These are phyloP conservation scores for Chiridota heheva DNA, from an alignment of 35 echinoderm and acorn worm genomes.

Conservation along the genomic window DNA sequence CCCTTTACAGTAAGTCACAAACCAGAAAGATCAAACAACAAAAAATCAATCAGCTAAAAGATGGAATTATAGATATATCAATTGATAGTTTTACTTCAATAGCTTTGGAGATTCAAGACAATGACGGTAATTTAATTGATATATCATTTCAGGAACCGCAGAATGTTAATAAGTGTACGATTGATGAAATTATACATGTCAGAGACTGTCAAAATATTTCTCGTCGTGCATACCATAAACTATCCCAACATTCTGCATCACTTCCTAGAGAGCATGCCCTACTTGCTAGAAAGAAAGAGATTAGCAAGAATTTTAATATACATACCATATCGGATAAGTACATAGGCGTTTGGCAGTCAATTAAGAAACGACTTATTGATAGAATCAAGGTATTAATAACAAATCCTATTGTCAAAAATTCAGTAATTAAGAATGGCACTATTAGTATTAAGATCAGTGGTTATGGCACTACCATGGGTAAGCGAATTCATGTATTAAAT, in stretches of 20 bases:
- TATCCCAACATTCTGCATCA: neutral
- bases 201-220: neutral
- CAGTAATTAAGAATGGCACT: too few relatives aligned
- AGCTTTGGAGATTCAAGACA: neutral
- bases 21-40: neutral
- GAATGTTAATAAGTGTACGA: neutral
- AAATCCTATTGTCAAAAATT: too few relatives aligned
- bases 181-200: neutral
- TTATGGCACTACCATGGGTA: too few relatives aligned
- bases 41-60: neutral
- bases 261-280: neutral
- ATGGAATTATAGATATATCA: neutral
- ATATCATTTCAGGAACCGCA: neutral
- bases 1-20: neutral
- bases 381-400: too few relatives aligned
- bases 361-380: neutral
- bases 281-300: neutral
- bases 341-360: conserved; percentile 17
- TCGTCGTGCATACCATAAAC: neutral
- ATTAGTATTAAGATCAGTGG: too few relatives aligned
- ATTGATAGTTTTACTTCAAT: neutral
- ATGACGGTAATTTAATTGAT: neutral
- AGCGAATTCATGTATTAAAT: too few relatives aligned
- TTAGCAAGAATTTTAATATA: neutral
- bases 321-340: neutral